A percentile compares a stretch with the other conserved stretches of the same genome.
phyloP scores from a whole-genome alignment of 2,888 invertebrate genomes.

The Ornithoptera priamus region DNA sequence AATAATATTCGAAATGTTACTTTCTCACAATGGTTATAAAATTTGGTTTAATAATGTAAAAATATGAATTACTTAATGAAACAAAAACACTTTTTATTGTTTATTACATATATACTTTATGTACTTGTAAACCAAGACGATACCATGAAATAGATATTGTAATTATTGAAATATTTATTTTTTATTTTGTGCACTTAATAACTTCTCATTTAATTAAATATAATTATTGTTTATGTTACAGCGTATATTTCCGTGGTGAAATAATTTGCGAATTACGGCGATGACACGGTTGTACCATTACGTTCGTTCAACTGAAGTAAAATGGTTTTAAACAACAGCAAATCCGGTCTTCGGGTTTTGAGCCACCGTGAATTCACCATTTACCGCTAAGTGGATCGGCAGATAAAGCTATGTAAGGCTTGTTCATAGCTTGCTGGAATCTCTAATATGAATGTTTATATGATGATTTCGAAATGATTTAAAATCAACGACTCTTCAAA shows the following conservation, averaged over 20 bases:
- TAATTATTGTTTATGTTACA: too few species aligned
- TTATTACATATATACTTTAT: too few species aligned
- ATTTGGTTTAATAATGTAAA: too few species aligned
- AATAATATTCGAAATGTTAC: not conserved
- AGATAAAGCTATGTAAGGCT: not conserved
- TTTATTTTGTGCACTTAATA: not conserved
- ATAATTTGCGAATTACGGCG: not conserved
- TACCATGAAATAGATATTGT: too few species aligned
- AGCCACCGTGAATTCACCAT: slow-evolving; percentile 1
- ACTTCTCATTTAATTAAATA: too few species aligned
- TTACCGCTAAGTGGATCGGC: not conserved
- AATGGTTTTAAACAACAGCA: slow-evolving; percentile 16
- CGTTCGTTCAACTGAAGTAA: slow-evolving; percentile 26
- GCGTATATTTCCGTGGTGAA: not conserved
- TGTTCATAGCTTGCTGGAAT: not conserved
- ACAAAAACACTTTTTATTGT: too few species aligned
- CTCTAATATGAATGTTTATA: not conserved
- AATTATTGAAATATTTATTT: too few species aligned
- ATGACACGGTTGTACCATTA: slow-evolving; percentile 16
- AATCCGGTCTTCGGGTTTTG: slow-evolving; percentile 13
- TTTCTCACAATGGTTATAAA: too few species aligned
- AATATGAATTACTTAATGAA: too few species aligned
- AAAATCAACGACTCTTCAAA: not conserved
- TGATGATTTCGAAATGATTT: not conserved
- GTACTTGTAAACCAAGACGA: too few species aligned